Evolutionary conservation across 2,888 invertebrate species (phyloP), one percentile per base, ranked within the genome.

Genomic region (Zygogramma bicolorata): DNA sequence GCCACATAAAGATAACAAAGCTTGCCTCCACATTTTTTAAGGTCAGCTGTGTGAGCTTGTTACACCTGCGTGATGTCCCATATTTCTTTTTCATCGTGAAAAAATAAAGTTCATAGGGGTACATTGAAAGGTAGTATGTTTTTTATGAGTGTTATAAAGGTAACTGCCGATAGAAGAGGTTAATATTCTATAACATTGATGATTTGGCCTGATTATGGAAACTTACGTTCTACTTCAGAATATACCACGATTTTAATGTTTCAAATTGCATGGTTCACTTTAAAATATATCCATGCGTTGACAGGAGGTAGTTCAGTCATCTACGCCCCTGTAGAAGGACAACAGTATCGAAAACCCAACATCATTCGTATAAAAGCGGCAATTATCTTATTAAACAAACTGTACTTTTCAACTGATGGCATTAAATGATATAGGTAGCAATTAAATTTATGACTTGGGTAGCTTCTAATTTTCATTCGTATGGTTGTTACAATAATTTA

Each of bases 391-490:
- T 53, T 53, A 53, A 25, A 53, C 27, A 53, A 53, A 53, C 53
- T 53, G 53, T 53, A 53, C 4, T 53, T 53, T 27, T 27, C 6
- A 53, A 7, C 25, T n/a, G 53, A 53, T 53, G 75, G 74, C 74
- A 78, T 72, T 73, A 76, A 78, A 75, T 79, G 76, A 78, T 77
- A 77, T 70, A 77, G 65, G 70, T 70, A 77, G 76, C 76, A 77
- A 75, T 80, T 80, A 77, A 79, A 80, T 80, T 80, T 80, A 78
- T 75, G 75, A 67, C 77, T 73, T 67, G 72, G 71, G 74, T 73
- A 77, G 73, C 76, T 77, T 79, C 74, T 79, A 75, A 76, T 79
- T 79, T 78, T 77, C 77, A 76, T 77, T 77, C 70, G 71, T 68
- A 75, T 72, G 46, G 71, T 74, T 74, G 73, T 73, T 71, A 74